A percentile compares a stretch with the other conserved stretches of the same genome.
Conservation (phyloP, 2,113 vertebrate genomes). For the Azemiops feae region DNA sequence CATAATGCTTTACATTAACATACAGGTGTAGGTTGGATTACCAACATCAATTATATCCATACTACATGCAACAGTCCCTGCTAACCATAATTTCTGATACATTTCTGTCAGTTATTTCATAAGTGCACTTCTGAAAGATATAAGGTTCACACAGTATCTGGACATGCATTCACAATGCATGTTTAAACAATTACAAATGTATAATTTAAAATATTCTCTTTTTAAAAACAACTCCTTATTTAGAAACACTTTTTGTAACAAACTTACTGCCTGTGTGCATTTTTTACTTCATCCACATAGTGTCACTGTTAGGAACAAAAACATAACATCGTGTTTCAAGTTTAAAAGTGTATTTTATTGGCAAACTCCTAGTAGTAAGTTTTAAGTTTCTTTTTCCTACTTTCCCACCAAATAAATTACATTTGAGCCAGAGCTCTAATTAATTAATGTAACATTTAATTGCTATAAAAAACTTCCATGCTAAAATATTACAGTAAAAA, state of each 20-base stretch:
- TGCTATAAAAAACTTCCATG: conserved; percentile 42
- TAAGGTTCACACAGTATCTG: not conserved
- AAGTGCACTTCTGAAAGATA: not conserved
- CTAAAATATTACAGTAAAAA: conserved; percentile 36
- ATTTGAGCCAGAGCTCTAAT: not conserved
- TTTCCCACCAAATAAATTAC: conserved; percentile 31
- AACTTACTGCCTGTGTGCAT: conserved; percentile 46
- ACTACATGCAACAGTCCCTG: not conserved
- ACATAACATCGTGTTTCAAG: conserved; percentile 53
- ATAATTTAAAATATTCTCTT: not conserved
- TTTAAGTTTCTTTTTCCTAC: conserved; percentile 27
- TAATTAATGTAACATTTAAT: conserved; percentile 47
- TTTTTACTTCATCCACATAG: conserved; percentile 74
- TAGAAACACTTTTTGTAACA: not conserved
- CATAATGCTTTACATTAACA: not conserved
- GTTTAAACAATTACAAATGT: not conserved
- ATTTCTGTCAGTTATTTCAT: not conserved
- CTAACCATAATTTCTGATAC: not conserved
- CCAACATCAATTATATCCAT: not conserved
- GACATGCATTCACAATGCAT: not conserved
- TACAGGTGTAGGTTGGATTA: not conserved
- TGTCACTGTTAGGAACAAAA: conserved; percentile 73
- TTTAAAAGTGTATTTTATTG: conserved; percentile 30
- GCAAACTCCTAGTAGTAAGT: conserved; percentile 33
- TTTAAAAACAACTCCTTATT: not conserved